Evolutionary conservation across 2,113 vertebrate species (phyloP), one percentile per base, ranked within the genome.

Genomic region (Egretta garzetta): DNA sequence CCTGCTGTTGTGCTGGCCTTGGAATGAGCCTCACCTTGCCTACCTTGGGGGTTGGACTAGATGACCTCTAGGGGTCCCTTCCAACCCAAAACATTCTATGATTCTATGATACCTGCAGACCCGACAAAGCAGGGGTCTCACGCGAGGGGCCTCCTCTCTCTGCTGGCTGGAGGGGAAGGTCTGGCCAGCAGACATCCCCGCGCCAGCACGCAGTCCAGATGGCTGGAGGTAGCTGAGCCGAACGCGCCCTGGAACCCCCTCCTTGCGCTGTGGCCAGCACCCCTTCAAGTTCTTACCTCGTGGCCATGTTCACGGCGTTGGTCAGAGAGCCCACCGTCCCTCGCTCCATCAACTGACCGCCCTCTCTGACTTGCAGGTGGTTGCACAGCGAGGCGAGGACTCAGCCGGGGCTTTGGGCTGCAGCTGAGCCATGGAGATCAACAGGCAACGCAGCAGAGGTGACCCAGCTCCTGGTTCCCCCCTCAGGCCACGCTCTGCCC

Each of bases 271-370:
- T 47, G 56, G 47, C n/a, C 30, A 12, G n/a, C n/a, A n/a, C n/a
- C n/a, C n/a, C n/a, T n/a, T n/a, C n/a, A n/a, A n/a, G n/a, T n/a
- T n/a, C n/a, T 21, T 4, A 33, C n/a, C 45, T 6, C 8, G 4
- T 2, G 43, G 80, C 80, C 0, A 1, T 8, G 19, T n/a, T 27
- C 4, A 6, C 5, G 55, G 30, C 11, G 24, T 14, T 19, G 67
- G 9, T 28, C 30, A 7, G 58, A n/a, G 45, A 35, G 68, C 12
- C 67, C 24, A 37, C 37, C 30, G 15, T 28, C 56, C 56, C 56
- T 52, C 24, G 4, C 32, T 6, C 32, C 1, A 4, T 13, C 17
- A 2, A 19, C 37, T 63, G 47, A 43, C 37, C 47, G 6, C 15
- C 32, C 21, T 62, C 56, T 43, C 68, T 53, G 47, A 2, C 81